These are phyloP conservation scores for Dichetophora obliterata DNA, from an alignment of 2,888 invertebrate species.

Conservation along the genomic window DNA sequence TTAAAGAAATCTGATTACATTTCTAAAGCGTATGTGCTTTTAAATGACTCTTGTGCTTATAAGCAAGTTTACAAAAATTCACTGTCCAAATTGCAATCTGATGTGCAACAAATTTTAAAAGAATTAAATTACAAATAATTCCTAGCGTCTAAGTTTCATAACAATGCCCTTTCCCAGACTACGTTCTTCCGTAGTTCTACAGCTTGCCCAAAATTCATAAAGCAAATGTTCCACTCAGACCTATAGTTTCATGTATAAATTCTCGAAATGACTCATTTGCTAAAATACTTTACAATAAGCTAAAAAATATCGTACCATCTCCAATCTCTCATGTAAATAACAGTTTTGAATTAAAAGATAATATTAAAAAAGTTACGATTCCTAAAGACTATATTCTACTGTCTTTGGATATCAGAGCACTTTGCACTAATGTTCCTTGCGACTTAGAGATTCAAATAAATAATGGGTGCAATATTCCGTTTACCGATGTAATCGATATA, in stretches of 20 bases:
- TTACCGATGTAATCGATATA: too few species aligned
- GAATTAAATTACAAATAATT: neutral
- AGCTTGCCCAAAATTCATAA: too few species aligned
- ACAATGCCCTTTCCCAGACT: neutral
- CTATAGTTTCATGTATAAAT: neutral
- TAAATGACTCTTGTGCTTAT: neutral
- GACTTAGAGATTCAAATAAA: too few species aligned
- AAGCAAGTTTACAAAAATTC: neutral
- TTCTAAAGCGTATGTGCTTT: neutral
- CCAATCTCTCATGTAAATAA: too few species aligned
- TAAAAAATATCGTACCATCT: too few species aligned
- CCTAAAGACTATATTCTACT: too few species aligned
- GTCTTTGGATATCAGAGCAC: too few species aligned
- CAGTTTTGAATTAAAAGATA: too few species aligned
- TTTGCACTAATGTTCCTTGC: too few species aligned
- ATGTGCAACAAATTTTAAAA: slow-evolving; percentile 6
- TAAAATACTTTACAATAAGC: neutral
- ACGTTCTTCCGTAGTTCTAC: too few species aligned
- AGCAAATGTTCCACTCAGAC: neutral
- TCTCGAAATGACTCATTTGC: neutral
- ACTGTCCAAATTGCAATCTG: neutral
- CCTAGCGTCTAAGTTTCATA: neutral
- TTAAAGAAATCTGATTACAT: neutral
- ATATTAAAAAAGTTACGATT: too few species aligned
- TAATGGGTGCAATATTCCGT: too few species aligned